Evolutionary conservation across 1,140 invertebrate genomes (phyloP).

Genomic region (Druon quercuslanigerum): DNA sequence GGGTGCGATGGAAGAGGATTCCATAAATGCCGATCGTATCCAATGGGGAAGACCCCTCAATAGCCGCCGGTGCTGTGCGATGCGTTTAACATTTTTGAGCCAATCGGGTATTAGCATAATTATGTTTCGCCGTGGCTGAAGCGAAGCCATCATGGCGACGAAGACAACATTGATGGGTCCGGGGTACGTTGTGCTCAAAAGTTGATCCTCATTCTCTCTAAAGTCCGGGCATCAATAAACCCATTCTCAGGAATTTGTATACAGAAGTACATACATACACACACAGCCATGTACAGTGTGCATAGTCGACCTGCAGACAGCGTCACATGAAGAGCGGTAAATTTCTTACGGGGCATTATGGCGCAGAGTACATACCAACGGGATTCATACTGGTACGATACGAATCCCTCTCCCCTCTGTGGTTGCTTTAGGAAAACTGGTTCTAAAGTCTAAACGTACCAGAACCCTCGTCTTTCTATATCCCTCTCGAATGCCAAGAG

Average conservation of each 20-base stretch:
- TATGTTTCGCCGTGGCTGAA: constrained; percentile 59
- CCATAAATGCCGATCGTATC: constrained; percentile 34
- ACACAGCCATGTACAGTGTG: neutral
- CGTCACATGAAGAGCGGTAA: constrained; percentile 62
- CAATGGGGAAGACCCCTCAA: constrained; percentile 44
- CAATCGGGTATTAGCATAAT: constrained; percentile 72
- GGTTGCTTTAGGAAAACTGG: constrained; percentile 52
- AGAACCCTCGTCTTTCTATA: constrained; percentile 12
- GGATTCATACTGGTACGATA: constrained; percentile 53
- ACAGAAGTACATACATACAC: neutral
- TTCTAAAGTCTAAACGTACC: constrained; percentile 47
- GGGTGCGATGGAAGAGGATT: neutral
- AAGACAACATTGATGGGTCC: constrained; percentile 13
- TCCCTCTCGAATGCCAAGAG: constrained; percentile 11
- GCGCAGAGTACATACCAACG: constrained; percentile 61
- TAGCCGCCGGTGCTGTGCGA: constrained; percentile 62
- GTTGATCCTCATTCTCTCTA: constrained; percentile 1
- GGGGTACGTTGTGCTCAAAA: neutral
- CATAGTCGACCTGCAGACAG: constrained; percentile 41
- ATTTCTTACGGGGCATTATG: constrained; percentile 66
- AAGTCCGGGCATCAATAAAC: neutral
- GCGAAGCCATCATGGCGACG: constrained; percentile 34
- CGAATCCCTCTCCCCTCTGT: constrained; percentile 46
- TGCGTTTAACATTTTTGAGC: constrained; percentile 48
- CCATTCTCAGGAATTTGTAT: neutral